Evolutionary conservation across 2,113 vertebrate species (phyloP).

Genomic region (Ranitomeya imitator): DNA sequence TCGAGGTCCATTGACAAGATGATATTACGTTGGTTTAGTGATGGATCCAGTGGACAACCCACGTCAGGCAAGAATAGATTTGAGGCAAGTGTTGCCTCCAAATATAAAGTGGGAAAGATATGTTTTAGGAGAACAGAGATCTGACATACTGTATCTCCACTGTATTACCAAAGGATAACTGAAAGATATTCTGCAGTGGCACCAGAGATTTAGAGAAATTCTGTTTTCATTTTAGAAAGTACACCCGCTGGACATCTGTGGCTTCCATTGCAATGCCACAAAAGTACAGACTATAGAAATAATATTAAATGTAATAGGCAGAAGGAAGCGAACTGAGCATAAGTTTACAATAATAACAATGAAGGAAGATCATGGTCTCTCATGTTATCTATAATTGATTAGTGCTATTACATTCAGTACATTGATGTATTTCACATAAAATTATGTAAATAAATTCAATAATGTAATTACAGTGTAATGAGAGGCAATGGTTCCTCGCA

Average conservation of each 20-base stretch:
- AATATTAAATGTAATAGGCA: neutral
- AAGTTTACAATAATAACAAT: neutral
- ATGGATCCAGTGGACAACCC: no score
- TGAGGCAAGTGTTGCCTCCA: neutral
- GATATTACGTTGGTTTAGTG: no score
- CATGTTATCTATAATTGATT: neutral
- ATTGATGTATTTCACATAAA: neutral
- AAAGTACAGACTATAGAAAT: neutral
- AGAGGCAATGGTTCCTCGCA: neutral
- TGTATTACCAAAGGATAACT: neutral
- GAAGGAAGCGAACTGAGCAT: neutral
- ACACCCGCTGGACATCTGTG: neutral
- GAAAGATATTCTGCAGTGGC: neutral
- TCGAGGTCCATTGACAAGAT: no score
- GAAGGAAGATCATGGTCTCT: neutral
- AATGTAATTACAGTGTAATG: conserved; percentile 5
- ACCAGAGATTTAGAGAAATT: neutral
- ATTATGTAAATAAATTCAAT: neutral
- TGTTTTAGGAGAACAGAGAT: neutral
- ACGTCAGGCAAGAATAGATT: no score
- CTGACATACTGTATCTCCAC: neutral
- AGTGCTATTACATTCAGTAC: neutral
- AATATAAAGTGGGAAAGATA: neutral
- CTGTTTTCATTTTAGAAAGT: neutral
- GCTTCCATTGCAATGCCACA: conserved; percentile 1